phyloP scores from a whole-genome alignment of 2,797 vertebrate genomes.

The Knipowitschia caucasica region DNA sequence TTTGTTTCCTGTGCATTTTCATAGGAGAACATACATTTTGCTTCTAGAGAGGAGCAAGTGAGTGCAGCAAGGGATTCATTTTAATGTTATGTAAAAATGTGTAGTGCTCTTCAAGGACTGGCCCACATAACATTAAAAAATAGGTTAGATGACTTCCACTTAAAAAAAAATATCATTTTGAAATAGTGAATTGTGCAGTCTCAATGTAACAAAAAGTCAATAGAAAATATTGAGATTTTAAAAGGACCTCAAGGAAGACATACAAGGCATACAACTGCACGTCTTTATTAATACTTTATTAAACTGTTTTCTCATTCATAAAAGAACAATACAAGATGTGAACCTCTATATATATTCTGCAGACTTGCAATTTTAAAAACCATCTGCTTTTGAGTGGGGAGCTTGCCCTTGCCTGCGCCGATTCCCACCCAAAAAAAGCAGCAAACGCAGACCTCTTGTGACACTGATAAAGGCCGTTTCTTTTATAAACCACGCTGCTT shows the following conservation, averaged over 20 bases:
- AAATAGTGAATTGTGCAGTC: too few relatives aligned
- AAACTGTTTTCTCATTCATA: conserved; percentile 20
- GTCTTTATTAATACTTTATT: too few relatives aligned
- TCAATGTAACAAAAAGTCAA: too few relatives aligned
- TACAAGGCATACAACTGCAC: too few relatives aligned
- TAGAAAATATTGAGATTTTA: background rate
- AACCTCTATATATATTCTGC: conserved; percentile 15
- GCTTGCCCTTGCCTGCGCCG: background rate
- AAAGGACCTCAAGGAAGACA: background rate
- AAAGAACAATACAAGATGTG: conserved; percentile 42
- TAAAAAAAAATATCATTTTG: too few relatives aligned
- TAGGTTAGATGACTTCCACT: too few relatives aligned
- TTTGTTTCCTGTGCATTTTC: background rate
- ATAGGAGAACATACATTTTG: too few relatives aligned
- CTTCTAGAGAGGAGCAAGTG: too few relatives aligned
- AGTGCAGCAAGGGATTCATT: too few relatives aligned
- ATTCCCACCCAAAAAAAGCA: conserved; percentile 8
- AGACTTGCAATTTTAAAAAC: background rate
- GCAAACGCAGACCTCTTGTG: conserved; percentile 30
- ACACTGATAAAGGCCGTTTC: conserved; percentile 64
- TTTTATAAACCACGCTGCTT: conserved; percentile 63
- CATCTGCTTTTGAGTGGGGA: background rate
- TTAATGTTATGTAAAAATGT: too few relatives aligned
- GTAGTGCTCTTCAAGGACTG: too few relatives aligned
- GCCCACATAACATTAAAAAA: too few relatives aligned